Percentiles rank a stretch among this genome's conserved stretches.
Conservation (phyloP, 2,888 invertebrate species). For the Agelastica alni region DNA sequence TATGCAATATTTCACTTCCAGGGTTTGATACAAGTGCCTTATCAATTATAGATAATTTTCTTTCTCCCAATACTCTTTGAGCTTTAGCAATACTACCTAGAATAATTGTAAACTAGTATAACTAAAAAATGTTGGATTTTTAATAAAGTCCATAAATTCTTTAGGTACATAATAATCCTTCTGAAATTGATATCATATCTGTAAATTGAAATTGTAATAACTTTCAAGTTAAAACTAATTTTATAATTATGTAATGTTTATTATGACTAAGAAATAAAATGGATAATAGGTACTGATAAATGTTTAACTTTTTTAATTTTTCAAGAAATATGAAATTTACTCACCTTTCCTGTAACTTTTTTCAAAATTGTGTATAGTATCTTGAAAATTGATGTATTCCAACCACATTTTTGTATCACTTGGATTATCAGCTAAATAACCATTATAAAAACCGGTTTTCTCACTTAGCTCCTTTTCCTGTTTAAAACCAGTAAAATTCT, state of each 20-base stretch:
- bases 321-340: no score
- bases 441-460: conserved; percentile 61
- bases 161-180: no score
- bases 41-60: conserved; percentile 66
- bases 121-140: no score
- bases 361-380: conserved; percentile 56
- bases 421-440: conserved; percentile 58
- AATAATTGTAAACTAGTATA: no score
- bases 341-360: conserved; percentile 53
- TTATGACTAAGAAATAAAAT: no score
- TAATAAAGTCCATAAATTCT: no score
- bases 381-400: conserved; percentile 64
- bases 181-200: no score
- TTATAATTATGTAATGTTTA: no score
- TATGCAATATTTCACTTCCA: conserved; percentile 59
- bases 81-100: conserved; percentile 53
- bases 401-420: conserved; percentile 64
- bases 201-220: no score
- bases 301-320: no score
- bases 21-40: conserved; percentile 64
- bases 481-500: conserved; percentile 46
- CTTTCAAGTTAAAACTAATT: no score
- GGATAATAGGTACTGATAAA: no score
- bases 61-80: conserved; percentile 57
- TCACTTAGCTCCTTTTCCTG: conserved; percentile 59